Evolutionary conservation across 2,888 invertebrate genomes (phyloP), one percentile per base, ranked within the genome.

Genomic region (Acrocera orbiculus): DNA sequence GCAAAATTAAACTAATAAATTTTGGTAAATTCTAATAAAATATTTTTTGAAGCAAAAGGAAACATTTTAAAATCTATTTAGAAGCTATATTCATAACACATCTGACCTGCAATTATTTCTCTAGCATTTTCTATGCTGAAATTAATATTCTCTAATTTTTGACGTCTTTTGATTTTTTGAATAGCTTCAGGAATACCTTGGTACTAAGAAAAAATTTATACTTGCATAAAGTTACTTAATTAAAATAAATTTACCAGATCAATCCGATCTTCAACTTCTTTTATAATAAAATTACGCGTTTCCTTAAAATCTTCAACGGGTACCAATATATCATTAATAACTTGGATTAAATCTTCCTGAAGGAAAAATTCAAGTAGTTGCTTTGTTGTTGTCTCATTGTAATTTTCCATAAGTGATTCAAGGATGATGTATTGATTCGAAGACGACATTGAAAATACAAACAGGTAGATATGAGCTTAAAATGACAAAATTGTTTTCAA

Each of bases 381-480:
- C 11, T 32, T 30, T 17, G 26, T 20, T 5, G 11, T n/a, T 10
- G 23, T 30, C n/a, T n/a, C 6, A 4, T 30, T 28, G 14, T 36
- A 35, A 27, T 31, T 16, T 15, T 27, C 14, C 13, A 27, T 9
- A 4, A 40, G 13, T 6, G 35, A 33, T 22, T 17, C 13, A 5
- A 37, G n/a, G 10, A 38, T 27, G 7, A n/a, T 6, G 11, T 34
- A 16, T 11, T 9, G 3, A 19, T 38, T 38, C 11, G 9, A 22
- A 17, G 33, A 25, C 10, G 37, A 22, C 8, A 40, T 15, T 14
- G 30, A 33, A 20, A 35, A 40, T 10, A 40, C 7, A 10, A 40
- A 15, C 22, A 38, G 26, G 27, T 38, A 38, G 6, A 36, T 23
- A 17, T 33, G 29, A 14, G 32, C 38, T 37, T n/a, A 30, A 29